Evolutionary conservation across 1,140 invertebrate species (phyloP).

Genomic region (Bombus turneri): DNA sequence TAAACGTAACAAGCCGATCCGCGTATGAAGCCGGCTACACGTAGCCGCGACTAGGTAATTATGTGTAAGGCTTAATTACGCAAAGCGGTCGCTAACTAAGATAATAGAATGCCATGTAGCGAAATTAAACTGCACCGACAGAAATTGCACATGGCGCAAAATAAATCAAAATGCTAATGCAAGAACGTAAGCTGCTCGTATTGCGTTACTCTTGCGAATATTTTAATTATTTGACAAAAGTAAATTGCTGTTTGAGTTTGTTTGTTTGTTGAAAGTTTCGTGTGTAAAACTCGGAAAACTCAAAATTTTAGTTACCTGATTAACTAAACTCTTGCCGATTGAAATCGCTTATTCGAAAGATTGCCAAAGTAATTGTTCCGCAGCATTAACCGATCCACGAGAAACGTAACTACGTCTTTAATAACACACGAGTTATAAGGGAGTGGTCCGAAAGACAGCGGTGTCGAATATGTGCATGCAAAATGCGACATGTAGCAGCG

Average conservation of each 20-base stretch:
- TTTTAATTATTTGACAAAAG: background rate
- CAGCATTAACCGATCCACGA: background rate
- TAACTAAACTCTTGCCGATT: too few species aligned
- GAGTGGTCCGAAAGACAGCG: background rate
- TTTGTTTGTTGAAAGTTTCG: too few species aligned
- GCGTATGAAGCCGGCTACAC: background rate
- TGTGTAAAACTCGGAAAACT: too few species aligned
- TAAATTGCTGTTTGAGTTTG: background rate
- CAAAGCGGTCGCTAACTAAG: conserved; percentile 38
- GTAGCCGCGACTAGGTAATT: conserved; percentile 16
- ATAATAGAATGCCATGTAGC: conserved; percentile 41
- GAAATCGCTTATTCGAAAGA: background rate
- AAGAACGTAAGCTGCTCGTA: background rate
- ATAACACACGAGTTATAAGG: background rate
- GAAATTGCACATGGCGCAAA: background rate
- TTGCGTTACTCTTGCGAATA: background rate
- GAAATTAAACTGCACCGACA: conserved; percentile 28
- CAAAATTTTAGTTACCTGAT: too few species aligned
- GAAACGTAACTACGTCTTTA: background rate
- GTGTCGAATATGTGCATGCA: conserved; percentile 29
- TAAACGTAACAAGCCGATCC: conserved; percentile 45
- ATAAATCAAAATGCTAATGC: conserved; percentile 23
- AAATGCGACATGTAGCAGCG: conserved; percentile 11
- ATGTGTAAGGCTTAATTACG: conserved; percentile 44
- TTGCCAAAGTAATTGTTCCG: background rate